phyloP scores from a whole-genome alignment of 1,140 invertebrate genomes.

The Lethrus apterus region DNA sequence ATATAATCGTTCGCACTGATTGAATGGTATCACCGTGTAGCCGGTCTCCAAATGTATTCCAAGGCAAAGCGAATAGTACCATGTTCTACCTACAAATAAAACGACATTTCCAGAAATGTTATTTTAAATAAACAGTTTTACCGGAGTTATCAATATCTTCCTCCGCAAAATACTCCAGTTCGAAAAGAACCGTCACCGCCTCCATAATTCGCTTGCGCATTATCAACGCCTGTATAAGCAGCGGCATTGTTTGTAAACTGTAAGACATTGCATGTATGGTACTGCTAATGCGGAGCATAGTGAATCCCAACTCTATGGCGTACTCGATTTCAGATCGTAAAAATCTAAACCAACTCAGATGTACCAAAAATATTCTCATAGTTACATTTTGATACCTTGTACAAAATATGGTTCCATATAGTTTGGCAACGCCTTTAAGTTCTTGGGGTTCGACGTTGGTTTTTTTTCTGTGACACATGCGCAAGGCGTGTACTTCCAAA shows the following conservation, averaged over 20 bases:
- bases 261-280: constrained; percentile 35
- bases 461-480: constrained; percentile 39
- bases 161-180: constrained; percentile 41
- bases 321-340: constrained; percentile 35
- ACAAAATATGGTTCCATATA: constrained; percentile 45
- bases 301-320: constrained; percentile 41
- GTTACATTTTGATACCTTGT: constrained; percentile 35
- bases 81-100: constrained; percentile 30
- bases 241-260: constrained; percentile 39
- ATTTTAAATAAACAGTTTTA: constrained; percentile 20
- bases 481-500: constrained; percentile 38
- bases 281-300: constrained; percentile 37
- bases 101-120: neutral
- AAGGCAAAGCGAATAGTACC: constrained; percentile 46
- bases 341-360: neutral
- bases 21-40: constrained; percentile 33
- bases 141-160: constrained; percentile 44
- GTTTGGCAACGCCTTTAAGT: constrained; percentile 40
- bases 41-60: constrained; percentile 46
- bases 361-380: neutral
- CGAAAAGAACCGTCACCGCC: constrained; percentile 37
- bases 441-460: constrained; percentile 41
- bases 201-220: constrained; percentile 38
- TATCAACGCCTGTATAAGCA: constrained; percentile 39
- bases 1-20: constrained; percentile 37